A percentile compares a stretch with the other conserved stretches of the same genome.
These are phyloP conservation scores for Motacilla alba DNA, from an alignment of 2,113 vertebrate genomes.

Conservation along the genomic window DNA sequence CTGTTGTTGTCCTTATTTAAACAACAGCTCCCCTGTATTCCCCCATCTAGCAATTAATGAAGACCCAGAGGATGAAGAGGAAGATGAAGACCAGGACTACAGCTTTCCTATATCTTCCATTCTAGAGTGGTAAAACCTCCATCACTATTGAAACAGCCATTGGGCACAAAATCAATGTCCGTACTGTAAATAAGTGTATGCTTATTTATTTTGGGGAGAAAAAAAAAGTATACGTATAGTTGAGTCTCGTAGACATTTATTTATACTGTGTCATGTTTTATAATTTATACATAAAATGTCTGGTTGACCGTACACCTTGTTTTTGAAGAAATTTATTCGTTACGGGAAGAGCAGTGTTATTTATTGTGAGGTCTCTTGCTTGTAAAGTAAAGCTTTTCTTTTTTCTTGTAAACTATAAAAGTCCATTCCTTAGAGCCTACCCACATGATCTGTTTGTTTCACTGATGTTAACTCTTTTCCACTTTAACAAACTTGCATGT, in stretches of 20 bases:
- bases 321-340: slow-evolving; percentile 99
- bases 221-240: slow-evolving; percentile 96
- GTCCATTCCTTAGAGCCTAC: slow-evolving; percentile 91
- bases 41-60: slow-evolving; percentile 99
- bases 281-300: slow-evolving; percentile 99
- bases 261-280: slow-evolving; percentile 99
- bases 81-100: slow-evolving; percentile 98
- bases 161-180: slow-evolving; percentile 89
- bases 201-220: slow-evolving; percentile 99
- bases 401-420: slow-evolving; percentile 84
- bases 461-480: slow-evolving; percentile 78
- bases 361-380: slow-evolving; percentile 97
- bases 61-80: slow-evolving; percentile 95
- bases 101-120: slow-evolving; percentile 96
- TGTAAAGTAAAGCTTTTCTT: slow-evolving; percentile 89
- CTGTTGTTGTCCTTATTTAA: slow-evolving; percentile 97
- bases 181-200: slow-evolving; percentile 99
- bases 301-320: slow-evolving; percentile 95
- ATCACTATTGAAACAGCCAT: slow-evolving; percentile 82
- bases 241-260: slow-evolving; percentile 99
- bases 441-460: slow-evolving; percentile 77
- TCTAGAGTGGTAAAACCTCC: slow-evolving; percentile 93
- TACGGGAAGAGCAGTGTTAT: slow-evolving; percentile 99
- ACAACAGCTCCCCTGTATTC: slow-evolving; percentile 99
- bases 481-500: slow-evolving; percentile 89